Conservation (phyloP, 1,140 invertebrate genomes). For the Zaprionus gabonicus region DNA sequence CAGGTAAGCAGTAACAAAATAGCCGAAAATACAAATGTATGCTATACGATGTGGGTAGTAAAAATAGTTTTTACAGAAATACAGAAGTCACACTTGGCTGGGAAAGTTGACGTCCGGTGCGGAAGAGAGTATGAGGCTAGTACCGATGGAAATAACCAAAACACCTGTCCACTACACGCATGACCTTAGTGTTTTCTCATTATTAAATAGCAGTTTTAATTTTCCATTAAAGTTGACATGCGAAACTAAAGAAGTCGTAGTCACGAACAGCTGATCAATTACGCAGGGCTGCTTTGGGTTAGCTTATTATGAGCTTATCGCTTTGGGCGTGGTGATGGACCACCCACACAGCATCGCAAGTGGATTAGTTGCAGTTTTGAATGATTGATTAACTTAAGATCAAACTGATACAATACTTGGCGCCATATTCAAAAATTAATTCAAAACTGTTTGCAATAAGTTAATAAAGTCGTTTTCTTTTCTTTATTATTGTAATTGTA, state of each 20-base stretch:
- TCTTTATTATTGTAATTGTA: conserved; percentile 55
- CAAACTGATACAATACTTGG: conserved; percentile 20
- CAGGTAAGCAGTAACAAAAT: conserved; percentile 3
- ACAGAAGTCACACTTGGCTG: conserved; percentile 4
- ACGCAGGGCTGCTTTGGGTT: conserved; percentile 29
- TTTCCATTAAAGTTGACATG: not conserved
- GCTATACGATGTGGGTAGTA: not conserved
- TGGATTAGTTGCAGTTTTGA: conserved; percentile 21
- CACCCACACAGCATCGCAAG: conserved; percentile 21
- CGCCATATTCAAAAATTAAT: conserved; percentile 8
- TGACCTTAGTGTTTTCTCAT: not conserved
- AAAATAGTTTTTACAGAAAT: not conserved
- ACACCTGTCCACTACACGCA: not conserved
- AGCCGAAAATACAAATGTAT: not conserved
- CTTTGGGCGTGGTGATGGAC: conserved; percentile 31
- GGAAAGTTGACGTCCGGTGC: not conserved
- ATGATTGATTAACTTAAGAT: conserved; percentile 12
- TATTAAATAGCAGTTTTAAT: not conserved
- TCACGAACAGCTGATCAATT: conserved; percentile 32
- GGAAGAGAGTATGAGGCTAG: not conserved
- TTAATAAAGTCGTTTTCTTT: conserved; percentile 13
- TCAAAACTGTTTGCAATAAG: conserved; percentile 12
- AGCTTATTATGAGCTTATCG: conserved; percentile 4
- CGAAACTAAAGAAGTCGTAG: not conserved
- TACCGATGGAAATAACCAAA: not conserved